Conservation (phyloP, 2,797 vertebrate genomes). For the Pagetopsis macropterus region DNA sequence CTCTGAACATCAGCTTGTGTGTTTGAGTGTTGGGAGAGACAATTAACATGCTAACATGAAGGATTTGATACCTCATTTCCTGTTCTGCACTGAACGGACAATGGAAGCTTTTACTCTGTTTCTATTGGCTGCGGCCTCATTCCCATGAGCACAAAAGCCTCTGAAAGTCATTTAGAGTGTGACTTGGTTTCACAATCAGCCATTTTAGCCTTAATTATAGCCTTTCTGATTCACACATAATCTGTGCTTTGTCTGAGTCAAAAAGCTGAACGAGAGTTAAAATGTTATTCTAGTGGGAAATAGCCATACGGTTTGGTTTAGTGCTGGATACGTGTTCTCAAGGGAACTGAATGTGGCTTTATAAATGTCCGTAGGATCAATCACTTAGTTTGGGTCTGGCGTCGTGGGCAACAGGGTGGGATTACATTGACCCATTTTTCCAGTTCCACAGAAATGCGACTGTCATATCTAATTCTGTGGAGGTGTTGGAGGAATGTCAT, state of each 20-base stretch:
- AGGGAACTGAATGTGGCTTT: slow-evolving; percentile 38
- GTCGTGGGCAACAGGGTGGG: slow-evolving; percentile 47
- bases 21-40: slow-evolving; percentile 55
- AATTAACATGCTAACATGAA: slow-evolving; percentile 69
- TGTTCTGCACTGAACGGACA: slow-evolving; percentile 59
- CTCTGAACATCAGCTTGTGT: slow-evolving; percentile 72
- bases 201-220: slow-evolving; percentile 63
- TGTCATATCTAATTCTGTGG: slow-evolving; percentile 59
- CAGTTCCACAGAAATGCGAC: slow-evolving; percentile 35
- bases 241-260: slow-evolving; percentile 58
- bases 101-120: slow-evolving; percentile 55
- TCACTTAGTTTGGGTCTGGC: slow-evolving; percentile 42
- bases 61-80: slow-evolving; percentile 70
- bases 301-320: slow-evolving; percentile 16
- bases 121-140: slow-evolving; percentile 41
- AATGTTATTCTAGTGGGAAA: slow-evolving; percentile 34
- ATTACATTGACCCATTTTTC: slow-evolving; percentile 57
- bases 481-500: slow-evolving; percentile 51
- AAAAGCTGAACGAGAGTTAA: slow-evolving; percentile 47
- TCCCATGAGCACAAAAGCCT: slow-evolving; percentile 61
- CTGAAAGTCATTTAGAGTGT: slow-evolving; percentile 66
- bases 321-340: slow-evolving; percentile 6
- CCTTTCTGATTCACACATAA: slow-evolving; percentile 56
- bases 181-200: slow-evolving; percentile 66
- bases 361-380: slow-evolving; percentile 43